Conservation (phyloP, 2,888 invertebrate species). For the Stenotaenia linearis region DNA sequence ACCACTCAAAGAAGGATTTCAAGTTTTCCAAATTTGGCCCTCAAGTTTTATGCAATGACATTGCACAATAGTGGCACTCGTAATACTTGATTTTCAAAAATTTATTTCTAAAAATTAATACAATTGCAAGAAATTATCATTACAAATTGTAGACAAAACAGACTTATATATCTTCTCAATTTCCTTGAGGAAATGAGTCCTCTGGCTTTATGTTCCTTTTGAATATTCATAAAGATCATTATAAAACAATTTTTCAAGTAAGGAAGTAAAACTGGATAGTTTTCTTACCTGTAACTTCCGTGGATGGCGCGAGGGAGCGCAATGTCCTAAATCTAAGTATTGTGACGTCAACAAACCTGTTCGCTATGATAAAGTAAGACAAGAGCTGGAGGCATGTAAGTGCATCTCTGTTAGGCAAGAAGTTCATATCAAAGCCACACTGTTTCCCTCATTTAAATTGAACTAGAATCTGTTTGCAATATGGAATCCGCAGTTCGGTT, state of each 20-base stretch:
- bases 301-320: slow-evolving; percentile 6
- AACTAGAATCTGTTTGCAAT: slow-evolving; percentile 1
- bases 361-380: slow-evolving; percentile 14
- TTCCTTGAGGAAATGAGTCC: not conserved
- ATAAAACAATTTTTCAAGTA: not conserved
- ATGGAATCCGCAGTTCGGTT: slow-evolving; percentile 8
- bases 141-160: not conserved
- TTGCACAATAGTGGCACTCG: too few relatives aligned
- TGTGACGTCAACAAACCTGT: slow-evolving; percentile 17
- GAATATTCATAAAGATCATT: not conserved
- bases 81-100: too few relatives aligned
- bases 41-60: too few relatives aligned
- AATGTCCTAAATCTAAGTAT: slow-evolving; percentile 12
- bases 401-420: slow-evolving; percentile 11
- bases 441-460: not conserved
- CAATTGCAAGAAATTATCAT: too few relatives aligned
- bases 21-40: too few relatives aligned
- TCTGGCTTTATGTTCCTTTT: not conserved
- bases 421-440: slow-evolving; percentile 13
- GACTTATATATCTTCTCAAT: not conserved
- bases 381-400: slow-evolving; percentile 20
- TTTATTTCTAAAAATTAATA: too few relatives aligned
- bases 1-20: too few relatives aligned
- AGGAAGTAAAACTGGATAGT: not conserved
- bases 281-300: not conserved